Conservation (phyloP, 1,140 invertebrate genomes). For the Chrysopa pallens region DNA sequence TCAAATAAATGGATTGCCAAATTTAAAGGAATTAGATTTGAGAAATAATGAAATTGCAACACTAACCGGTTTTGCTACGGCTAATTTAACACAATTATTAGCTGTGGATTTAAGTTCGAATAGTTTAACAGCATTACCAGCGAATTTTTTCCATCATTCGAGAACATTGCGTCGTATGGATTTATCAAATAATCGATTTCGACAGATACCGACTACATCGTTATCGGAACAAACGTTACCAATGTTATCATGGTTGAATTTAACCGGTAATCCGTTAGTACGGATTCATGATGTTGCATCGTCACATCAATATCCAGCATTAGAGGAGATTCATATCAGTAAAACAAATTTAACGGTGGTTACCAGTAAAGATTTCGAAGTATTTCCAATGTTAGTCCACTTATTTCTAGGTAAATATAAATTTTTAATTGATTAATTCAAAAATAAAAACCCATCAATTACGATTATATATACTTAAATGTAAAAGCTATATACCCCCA, state of each 20-base stretch:
- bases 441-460: no score
- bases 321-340: slow-evolving; percentile 65
- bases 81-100: slow-evolving; percentile 50
- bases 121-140: slow-evolving; percentile 51
- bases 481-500: no score
- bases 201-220: slow-evolving; percentile 60
- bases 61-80: slow-evolving; percentile 54
- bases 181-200: slow-evolving; percentile 62
- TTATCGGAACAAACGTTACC: slow-evolving; percentile 56
- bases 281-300: slow-evolving; percentile 46
- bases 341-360: slow-evolving; percentile 70
- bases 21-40: slow-evolving; percentile 54
- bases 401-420: slow-evolving; percentile 34
- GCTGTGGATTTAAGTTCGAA: slow-evolving; percentile 60
- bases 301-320: slow-evolving; percentile 41
- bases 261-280: slow-evolving; percentile 63
- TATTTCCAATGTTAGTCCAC: slow-evolving; percentile 61
- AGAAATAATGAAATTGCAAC: slow-evolving; percentile 56
- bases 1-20: slow-evolving; percentile 50
- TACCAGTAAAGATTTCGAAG: slow-evolving; percentile 72
- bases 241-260: slow-evolving; percentile 51
- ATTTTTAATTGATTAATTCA: no score
- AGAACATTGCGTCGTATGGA: slow-evolving; percentile 52
- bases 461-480: no score
- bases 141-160: slow-evolving; percentile 61